These are phyloP conservation scores for Lordiphosa stackelbergi DNA, from an alignment of 1,140 invertebrate species.

Conservation along the genomic window DNA sequence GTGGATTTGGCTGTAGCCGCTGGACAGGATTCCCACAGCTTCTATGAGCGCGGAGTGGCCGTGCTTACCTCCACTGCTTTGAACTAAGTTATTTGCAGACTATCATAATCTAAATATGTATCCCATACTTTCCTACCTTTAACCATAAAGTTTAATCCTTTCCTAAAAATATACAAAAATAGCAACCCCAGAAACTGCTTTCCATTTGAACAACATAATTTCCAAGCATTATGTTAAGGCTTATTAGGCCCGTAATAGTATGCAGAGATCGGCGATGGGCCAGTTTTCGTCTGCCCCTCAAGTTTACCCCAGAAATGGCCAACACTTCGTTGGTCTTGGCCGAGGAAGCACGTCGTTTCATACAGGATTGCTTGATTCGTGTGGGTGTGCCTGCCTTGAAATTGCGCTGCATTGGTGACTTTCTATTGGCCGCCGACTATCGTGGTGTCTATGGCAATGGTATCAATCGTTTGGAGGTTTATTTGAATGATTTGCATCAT, in stretches of 20 bases:
- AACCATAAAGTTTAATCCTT: constrained; percentile 2
- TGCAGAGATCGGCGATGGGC: too few relatives aligned
- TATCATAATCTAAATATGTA: background rate
- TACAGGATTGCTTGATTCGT: constrained; percentile 83
- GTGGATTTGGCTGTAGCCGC: constrained; percentile 94
- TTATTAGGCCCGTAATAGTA: background rate
- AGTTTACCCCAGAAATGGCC: background rate
- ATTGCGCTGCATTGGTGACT: constrained; percentile 83
- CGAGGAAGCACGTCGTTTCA: constrained; percentile 84
- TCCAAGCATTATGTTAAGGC: constrained; percentile 2
- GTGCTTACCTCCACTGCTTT: constrained; percentile 93
- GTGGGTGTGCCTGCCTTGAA: constrained; percentile 82
- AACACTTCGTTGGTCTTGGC: constrained; percentile 74
- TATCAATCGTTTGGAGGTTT: constrained; percentile 87
- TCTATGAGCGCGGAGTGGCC: constrained; percentile 98
- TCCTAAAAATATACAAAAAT: constrained; percentile 7
- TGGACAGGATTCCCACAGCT: constrained; percentile 91
- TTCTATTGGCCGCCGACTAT: constrained; percentile 89
- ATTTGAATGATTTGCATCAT: constrained; percentile 80
- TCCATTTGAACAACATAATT: constrained; percentile 1
- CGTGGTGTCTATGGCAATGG: constrained; percentile 93
- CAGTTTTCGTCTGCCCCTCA: constrained; percentile 6
- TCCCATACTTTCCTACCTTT: too few relatives aligned
- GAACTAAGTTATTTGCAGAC: constrained; percentile 81
- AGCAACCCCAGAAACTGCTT: constrained; percentile 25